phyloP scores from a whole-genome alignment of 2,888 invertebrate genomes.

The Temnothorax unifasciatus region DNA sequence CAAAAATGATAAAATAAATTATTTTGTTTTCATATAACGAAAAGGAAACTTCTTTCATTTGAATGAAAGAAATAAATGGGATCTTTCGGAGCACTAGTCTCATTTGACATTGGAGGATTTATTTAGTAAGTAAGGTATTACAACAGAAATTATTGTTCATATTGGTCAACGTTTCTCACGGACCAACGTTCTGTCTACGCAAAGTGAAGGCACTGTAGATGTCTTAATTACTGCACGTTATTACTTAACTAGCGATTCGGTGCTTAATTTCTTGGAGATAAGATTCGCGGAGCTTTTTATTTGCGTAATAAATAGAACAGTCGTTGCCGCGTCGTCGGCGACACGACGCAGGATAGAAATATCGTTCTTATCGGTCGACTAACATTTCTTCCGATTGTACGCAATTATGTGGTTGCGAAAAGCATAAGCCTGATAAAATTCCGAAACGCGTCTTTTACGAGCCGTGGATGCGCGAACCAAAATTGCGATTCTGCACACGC shows the following conservation, averaged over 20 bases:
- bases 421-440: conserved; percentile 10
- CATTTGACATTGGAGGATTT: too few relatives aligned
- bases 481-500: conserved; percentile 28
- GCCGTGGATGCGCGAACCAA: not conserved
- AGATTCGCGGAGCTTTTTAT: conserved; percentile 44
- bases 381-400: conserved; percentile 38
- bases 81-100: not conserved
- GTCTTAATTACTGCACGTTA: conserved; percentile 11
- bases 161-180: not conserved
- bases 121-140: too few relatives aligned
- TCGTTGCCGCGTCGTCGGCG: not conserved
- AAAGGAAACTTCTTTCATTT: not conserved
- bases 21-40: not conserved
- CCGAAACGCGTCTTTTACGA: not conserved
- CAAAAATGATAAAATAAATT: not conserved
- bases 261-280: conserved; percentile 33
- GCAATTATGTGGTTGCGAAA: not conserved
- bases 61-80: not conserved
- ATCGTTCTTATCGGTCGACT: conserved; percentile 40
- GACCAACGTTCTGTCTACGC: not conserved
- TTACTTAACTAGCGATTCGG: conserved; percentile 17
- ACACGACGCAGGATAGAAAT: conserved; percentile 21
- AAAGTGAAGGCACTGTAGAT: not conserved
- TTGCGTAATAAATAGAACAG: conserved; percentile 39
- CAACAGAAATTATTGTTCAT: not conserved